Conservation (phyloP, 2,797 vertebrate species). For the Crypturellus tataupa region DNA sequence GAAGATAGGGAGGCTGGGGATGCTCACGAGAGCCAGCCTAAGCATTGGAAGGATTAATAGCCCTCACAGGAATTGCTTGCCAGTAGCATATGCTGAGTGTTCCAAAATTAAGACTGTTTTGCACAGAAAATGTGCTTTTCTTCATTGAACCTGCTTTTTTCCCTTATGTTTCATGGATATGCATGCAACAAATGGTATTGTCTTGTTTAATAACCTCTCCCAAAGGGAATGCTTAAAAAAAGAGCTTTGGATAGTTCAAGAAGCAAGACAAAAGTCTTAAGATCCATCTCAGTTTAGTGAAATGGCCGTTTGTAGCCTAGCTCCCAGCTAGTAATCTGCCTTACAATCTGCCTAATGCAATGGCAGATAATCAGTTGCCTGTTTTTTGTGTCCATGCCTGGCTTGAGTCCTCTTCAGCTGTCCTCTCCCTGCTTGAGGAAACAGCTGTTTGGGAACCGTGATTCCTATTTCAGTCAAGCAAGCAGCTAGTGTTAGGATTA, state of each 20-base stretch:
- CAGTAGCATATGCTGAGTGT: not conserved
- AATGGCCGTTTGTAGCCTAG: not conserved
- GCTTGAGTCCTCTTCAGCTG: conserved; percentile 52
- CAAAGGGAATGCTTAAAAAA: not conserved
- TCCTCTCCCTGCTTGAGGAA: not conserved
- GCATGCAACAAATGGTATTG: not conserved
- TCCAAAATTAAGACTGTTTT: not conserved
- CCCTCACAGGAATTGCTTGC: not conserved
- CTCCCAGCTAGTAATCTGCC: not conserved
- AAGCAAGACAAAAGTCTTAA: not conserved
- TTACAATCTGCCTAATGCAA: not conserved
- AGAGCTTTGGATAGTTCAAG: not conserved
- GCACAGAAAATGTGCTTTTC: not conserved
- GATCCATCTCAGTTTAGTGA: not conserved
- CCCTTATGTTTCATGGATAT: not conserved
- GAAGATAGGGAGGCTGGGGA: not conserved
- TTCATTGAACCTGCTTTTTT: not conserved
- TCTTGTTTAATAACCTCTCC: rapidly evolving
- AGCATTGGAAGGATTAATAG: conserved; percentile 7
- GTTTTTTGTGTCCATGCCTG: not conserved
- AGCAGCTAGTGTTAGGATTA: conserved; percentile 48
- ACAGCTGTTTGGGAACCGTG: conserved; percentile 54
- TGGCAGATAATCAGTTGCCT: not conserved
- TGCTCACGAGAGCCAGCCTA: not conserved
- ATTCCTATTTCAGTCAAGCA: conserved; percentile 43